Evolutionary conservation across 1,140 invertebrate species (phyloP), one percentile per base, ranked within the genome.

Genomic region (Ctenoplectra terminalis): DNA sequence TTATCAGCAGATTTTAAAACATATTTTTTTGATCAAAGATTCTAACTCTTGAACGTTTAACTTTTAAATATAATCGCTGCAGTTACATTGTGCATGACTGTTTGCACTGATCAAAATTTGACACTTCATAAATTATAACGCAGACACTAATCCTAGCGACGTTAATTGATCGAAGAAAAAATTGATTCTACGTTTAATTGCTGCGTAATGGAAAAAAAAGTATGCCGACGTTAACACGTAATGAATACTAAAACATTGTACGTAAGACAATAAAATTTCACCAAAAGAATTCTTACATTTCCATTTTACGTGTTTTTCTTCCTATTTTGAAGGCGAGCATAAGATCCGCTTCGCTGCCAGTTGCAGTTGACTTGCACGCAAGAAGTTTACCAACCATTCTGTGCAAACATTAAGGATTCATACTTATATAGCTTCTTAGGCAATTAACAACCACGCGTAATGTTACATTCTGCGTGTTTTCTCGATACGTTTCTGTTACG

Each of bases 211-310:
- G 9, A 37, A 23, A 20, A 23, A 20, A 0, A 1, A 17, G 31
- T 26, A 20, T 29, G 37, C n/a, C 8, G 15, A 29, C 26, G n/a
- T 26, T 9, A 46, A 66, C 40, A 4, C 15, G 20, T 20, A 48
- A 43, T 48, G n/a, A 48, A 5, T 46, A 2, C 1, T 17, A 29
- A 20, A 7, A 15, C 2, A 13, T 70, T 34, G 4, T 17, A 69
- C 4, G 13, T 20, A 50, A 37, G 13, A 3, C 20, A 34, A 70
- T 26, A 50, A 48, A 70, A 52, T 70, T 69, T 50, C 67, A 70
- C 48, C 48, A 17, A 70, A 69, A 31, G 13, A 52, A 70, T 70
- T 69, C 29, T 69, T 54, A 8, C 31, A 17, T n/a, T 50, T 52
- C 46, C 29, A 69, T 50, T 50, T 34, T 34, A 34, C 11, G 9